Percentiles rank a stretch among this genome's conserved stretches.
These are phyloP conservation scores for Pelochelys cantorii DNA, from an alignment of 2,797 vertebrate genomes.

Conservation along the genomic window DNA sequence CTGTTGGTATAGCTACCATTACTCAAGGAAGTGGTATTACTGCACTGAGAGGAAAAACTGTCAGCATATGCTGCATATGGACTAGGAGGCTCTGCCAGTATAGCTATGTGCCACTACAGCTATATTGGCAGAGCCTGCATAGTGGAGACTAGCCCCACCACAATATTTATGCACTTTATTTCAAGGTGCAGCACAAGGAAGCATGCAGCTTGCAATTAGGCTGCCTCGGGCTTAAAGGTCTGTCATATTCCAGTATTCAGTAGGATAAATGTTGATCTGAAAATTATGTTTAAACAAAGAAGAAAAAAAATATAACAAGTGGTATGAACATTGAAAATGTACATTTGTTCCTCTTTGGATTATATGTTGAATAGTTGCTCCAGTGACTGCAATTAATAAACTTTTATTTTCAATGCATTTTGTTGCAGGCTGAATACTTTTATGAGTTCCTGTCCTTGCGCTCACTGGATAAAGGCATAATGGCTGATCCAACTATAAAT, in stretches of 20 bases:
- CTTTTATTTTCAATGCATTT: conserved; percentile 47
- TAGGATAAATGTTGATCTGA: background rate
- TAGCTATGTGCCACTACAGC: background rate
- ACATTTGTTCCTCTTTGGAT: background rate
- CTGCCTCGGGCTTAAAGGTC: background rate
- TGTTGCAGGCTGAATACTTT: conserved; percentile 89
- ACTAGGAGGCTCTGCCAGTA: background rate
- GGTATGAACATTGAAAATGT: background rate
- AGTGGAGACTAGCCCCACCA: background rate
- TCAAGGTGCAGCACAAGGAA: background rate
- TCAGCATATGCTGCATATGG: background rate
- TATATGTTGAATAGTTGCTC: background rate
- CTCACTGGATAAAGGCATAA: conserved; percentile 91
- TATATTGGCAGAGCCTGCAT: background rate
- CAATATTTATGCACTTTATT: background rate
- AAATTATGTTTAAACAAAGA: conserved; percentile 7
- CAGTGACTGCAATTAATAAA: conserved; percentile 32
- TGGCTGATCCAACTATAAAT: conserved; percentile 91
- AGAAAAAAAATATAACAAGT: background rate
- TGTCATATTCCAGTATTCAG: background rate
- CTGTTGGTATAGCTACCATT: too few relatives aligned
- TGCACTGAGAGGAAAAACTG: too few relatives aligned
- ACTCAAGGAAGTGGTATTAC: too few relatives aligned
- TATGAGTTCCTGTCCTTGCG: conserved; percentile 91
- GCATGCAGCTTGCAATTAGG: background rate